Base-by-base conservation (phyloP, 2,797 vertebrate genomes). In the Darevskia mixta region DNA sequence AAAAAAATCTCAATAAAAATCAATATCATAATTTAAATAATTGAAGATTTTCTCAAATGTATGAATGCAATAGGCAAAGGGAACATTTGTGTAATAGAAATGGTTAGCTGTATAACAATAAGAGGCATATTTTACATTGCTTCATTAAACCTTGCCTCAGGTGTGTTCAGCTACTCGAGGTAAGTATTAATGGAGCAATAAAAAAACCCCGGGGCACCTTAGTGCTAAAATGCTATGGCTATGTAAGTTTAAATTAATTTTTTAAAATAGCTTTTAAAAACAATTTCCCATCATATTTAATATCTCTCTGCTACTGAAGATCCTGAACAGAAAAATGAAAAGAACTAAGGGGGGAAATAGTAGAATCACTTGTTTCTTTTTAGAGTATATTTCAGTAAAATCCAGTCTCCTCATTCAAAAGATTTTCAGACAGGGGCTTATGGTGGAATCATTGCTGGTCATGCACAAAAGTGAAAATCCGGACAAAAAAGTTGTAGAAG, bases 111-210 rank as follows among this genome's bases (percentile, higher is more conserved):
- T 96, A 94, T 90, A 96, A 95, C 95, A 96, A 95, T 96, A 96
- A 93, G 91, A 96, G 96, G 96, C 95, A 95, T 95, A 95, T 96
- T 97, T 97, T 97, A 89, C 83, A 97, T 96, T 96, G 95, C 95
- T 96, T 97, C 96, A 97, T 97, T 97, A 97, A 97, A 96, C 95
- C 93, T 95, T 95, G 96, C 97, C 97, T 96, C 95, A 96, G 97
- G 97, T 97, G 91, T 95, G 96, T 94, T 96, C 96, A 95, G 95
- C 95, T 95, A 97, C 96, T 97, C 88, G 35, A 96, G 97, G 96
- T 96, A 95, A 96, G 85, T 97, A 97, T 97, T 97, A 97, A 97
- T 97, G 96, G 96, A 95, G 96, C 96, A 97, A 97, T 97, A 97
- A 97, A 97, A 97, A 91, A 93, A 95, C 96, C 95, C 94, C 89